Evolutionary conservation across 2,797 vertebrate genomes (phyloP).

Genomic region (Prunella strophiata): DNA sequence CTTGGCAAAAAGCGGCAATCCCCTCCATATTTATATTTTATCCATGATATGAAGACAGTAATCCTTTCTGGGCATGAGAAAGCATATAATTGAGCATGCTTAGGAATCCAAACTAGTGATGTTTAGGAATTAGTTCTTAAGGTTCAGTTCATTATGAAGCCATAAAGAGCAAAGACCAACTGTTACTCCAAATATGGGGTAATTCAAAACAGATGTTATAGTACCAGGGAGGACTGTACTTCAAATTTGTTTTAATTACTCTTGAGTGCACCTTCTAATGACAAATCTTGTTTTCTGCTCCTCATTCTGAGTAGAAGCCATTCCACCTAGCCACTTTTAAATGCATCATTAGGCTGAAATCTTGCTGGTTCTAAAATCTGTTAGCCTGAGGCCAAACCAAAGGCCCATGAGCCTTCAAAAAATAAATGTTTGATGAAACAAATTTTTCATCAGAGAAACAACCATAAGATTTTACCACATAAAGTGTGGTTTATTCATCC

Average conservation of each 20-base stretch:
- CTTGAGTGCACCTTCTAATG: conserved; percentile 18
- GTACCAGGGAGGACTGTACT: conserved; percentile 1
- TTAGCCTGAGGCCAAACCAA: neutral
- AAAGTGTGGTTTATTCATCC: neutral
- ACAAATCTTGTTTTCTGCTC: neutral
- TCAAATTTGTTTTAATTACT: conserved; percentile 43
- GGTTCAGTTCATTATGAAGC: conserved; percentile 25
- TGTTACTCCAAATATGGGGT: conserved; percentile 14
- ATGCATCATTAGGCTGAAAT: neutral
- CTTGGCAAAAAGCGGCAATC: neutral
- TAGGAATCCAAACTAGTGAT: neutral
- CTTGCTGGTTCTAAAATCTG: neutral
- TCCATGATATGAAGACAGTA: neutral
- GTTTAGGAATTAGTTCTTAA: conserved; percentile 42
- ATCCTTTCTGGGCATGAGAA: neutral
- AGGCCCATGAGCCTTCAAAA: neutral
- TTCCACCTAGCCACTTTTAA: neutral
- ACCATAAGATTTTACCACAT: neutral
- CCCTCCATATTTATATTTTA: neutral
- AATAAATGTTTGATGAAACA: neutral
- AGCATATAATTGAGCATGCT: neutral
- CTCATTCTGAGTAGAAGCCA: neutral
- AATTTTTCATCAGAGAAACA: neutral
- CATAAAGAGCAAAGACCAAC: conserved; percentile 20
- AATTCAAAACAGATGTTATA: conserved; percentile 10